Conservation (phyloP, 2,797 vertebrate species). For the Bradypodion pumilum region DNA sequence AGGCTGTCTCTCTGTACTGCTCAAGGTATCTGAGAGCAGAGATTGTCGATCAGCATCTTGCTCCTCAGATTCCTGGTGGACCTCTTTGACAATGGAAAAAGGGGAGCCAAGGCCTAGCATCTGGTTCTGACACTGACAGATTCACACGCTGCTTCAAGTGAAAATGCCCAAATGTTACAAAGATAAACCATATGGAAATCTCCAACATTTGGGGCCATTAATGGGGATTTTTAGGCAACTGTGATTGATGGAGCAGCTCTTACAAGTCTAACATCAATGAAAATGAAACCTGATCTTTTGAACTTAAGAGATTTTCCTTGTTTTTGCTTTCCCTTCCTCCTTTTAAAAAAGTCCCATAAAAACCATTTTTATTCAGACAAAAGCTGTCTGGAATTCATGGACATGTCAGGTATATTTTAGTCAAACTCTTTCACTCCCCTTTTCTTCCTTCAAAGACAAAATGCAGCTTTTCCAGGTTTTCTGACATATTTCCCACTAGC, state of each 20-base stretch:
- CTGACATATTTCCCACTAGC: slow-evolving; percentile 14
- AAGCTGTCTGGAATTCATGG: slow-evolving; percentile 70
- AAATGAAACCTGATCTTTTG: slow-evolving; percentile 81
- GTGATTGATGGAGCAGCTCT: slow-evolving; percentile 80
- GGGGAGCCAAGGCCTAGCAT: slow-evolving; percentile 27
- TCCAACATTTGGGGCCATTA: slow-evolving; percentile 71
- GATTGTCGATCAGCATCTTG: background rate
- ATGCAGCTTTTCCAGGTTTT: slow-evolving; percentile 24
- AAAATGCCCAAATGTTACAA: slow-evolving; percentile 78
- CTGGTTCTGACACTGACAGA: slow-evolving; percentile 75
- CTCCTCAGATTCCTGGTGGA: slow-evolving; percentile 17
- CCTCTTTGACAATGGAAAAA: slow-evolving; percentile 31
- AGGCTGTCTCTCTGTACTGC: background rate
- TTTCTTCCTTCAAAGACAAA: slow-evolving; percentile 33
- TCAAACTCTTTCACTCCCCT: slow-evolving; percentile 60
- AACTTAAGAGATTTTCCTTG: slow-evolving; percentile 67
- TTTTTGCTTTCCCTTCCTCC: slow-evolving; percentile 67
- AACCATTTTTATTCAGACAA: slow-evolving; percentile 72
- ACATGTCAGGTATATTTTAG: slow-evolving; percentile 44
- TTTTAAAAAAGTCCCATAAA: slow-evolving; percentile 61
- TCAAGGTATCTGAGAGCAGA: background rate
- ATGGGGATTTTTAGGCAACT: slow-evolving; percentile 77
- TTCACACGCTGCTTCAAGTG: slow-evolving; percentile 70
- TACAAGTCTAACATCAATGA: slow-evolving; percentile 82
- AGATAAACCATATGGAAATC: slow-evolving; percentile 80